Base-by-base conservation (phyloP, 2,113 vertebrate species). In the Cottus gobio region DNA sequence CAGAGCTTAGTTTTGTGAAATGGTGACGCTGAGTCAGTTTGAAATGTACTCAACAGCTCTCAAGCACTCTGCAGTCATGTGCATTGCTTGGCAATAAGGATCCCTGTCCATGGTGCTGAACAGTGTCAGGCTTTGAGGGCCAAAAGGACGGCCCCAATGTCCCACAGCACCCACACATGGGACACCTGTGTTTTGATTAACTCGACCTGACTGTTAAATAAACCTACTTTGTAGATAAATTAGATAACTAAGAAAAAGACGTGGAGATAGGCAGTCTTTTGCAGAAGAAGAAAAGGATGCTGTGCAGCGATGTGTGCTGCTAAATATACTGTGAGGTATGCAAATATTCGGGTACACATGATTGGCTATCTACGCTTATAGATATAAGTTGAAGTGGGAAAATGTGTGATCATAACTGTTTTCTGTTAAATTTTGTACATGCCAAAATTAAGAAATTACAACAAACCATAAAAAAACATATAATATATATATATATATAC, bases 1-100 rank as follows among this genome's bases (percentile, higher is more conserved):
- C 79, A 82, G 73, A 85, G 79, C 77, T 81, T 84, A 82, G 85
- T 82, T 89, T 85, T 85, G 82, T 71, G 48, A 88, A 88, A 87
- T 75, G 85, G 79, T 64, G 80, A 85, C 62, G 57, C 84, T 63
- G 86, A 82, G 77, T 86, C 77, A 63, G 71, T 85, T 79, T 79
- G 85, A 87, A 89, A 87, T 89, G 50, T 80, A 86, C 84, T 75
- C 60, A 50, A 44, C 73, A 81, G 75, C 79, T 88, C 74, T 65
- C 22, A 3, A 72, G 30, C 69, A 68, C 50, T 71, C 70, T 56
- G 63, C 24, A 57, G 70, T 63, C 22, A 52, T 36, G 7, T 73
- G 77, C 69, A 50, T 42, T 71, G 20, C 79, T 79, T 66, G 24
- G n/a, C 71, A 42, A 6, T 10, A 10, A 69, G 42, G 30, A 69